phyloP scores from a whole-genome alignment of 2,113 vertebrate genomes.

The Triplophysa rosa region DNA sequence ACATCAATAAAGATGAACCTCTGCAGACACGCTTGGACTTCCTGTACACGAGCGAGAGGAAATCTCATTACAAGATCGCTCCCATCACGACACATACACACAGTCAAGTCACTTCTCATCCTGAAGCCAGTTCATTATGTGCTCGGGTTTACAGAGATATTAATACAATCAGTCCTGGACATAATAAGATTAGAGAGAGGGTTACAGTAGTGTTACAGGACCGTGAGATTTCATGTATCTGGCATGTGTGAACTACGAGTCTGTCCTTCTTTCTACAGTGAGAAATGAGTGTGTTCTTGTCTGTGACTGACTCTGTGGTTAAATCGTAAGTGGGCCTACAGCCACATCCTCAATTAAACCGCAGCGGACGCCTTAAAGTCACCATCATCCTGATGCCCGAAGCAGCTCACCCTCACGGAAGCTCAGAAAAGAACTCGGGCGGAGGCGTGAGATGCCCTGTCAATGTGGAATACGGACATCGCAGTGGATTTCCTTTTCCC shows the following conservation, averaged over 20 bases:
- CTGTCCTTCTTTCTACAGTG: no score
- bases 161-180: constrained; percentile 54
- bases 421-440: constrained; percentile 8
- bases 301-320: background rate
- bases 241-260: background rate
- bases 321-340: background rate
- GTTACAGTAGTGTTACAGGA: background rate
- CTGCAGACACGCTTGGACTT: constrained; percentile 3
- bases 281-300: background rate
- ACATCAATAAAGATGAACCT: constrained; percentile 42
- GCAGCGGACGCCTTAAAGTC: background rate
- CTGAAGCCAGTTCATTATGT: constrained; percentile 51
- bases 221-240: background rate
- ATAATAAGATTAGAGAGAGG: background rate
- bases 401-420: constrained; percentile 14
- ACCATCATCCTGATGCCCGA: background rate
- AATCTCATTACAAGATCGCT: constrained; percentile 54
- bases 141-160: constrained; percentile 53
- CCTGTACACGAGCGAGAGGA: constrained; percentile 31
- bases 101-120: constrained; percentile 17
- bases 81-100: constrained; percentile 26
- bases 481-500: constrained; percentile 24
- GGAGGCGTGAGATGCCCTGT: constrained; percentile 10
- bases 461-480: constrained; percentile 29
- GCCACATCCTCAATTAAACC: constrained; percentile 20